Evolutionary conservation across 2,113 vertebrate genomes (phyloP).

Genomic region (Azemiops feae): DNA sequence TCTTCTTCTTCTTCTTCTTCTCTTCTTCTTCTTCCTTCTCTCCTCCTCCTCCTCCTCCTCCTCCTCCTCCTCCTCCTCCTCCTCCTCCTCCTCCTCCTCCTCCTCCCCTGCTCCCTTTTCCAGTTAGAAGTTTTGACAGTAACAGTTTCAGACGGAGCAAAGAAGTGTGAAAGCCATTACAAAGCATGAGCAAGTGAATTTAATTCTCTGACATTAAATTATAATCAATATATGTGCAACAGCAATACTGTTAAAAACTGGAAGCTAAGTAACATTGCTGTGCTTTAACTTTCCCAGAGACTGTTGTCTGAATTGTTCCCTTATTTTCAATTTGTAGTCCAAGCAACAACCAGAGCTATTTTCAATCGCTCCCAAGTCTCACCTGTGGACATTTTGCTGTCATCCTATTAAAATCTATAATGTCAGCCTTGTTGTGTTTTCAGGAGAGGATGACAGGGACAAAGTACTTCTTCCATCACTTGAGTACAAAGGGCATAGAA

Average conservation of each 20-base stretch:
- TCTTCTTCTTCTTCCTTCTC: no score
- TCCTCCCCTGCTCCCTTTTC: neutral
- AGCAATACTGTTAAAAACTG: neutral
- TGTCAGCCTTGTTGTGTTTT: neutral
- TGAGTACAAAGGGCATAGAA: neutral
- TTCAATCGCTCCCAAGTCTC: neutral
- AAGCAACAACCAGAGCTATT: neutral
- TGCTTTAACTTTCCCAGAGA: neutral
- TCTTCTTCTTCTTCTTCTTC: no score
- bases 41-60: no score
- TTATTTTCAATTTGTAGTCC: neutral
- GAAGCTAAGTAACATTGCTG: neutral
- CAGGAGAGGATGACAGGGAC: conserved; percentile 1
- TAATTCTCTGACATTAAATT: neutral
- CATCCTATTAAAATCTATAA: conserved; percentile 8
- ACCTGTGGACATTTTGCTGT: conserved; percentile 1
- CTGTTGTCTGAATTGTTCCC: neutral
- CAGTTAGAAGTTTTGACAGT: no score
- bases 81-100: no score
- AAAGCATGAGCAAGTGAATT: neutral
- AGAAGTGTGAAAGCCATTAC: neutral
- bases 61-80: no score
- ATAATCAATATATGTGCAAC: neutral
- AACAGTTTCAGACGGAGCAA: neutral
- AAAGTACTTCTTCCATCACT: conserved; percentile 3